Evolutionary conservation across 2,888 invertebrate genomes (phyloP).

Genomic region (Macaria liturata): DNA sequence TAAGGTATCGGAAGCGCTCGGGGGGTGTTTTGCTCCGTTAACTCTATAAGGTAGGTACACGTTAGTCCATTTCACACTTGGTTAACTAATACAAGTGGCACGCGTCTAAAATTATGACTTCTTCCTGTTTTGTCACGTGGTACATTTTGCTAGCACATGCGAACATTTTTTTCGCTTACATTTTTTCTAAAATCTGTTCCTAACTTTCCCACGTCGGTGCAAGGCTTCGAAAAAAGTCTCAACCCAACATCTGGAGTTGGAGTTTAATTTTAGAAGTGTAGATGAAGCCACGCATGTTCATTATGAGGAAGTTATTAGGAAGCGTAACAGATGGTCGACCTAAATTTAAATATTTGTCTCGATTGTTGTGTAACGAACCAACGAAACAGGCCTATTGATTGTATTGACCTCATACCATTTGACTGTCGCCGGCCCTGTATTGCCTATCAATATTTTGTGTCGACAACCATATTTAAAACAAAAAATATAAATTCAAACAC

Average conservation of each 20-base stretch:
- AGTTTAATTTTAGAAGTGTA: conserved; percentile 64
- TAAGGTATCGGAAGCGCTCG: too few relatives aligned
- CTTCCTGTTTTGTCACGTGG: conserved; percentile 77
- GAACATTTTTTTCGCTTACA: conserved; percentile 45
- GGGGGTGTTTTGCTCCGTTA: conserved; percentile 19
- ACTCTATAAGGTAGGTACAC: conserved; percentile 9
- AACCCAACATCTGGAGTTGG: conserved; percentile 72
- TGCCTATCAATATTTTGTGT: too few relatives aligned
- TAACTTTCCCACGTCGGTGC: conserved; percentile 42
- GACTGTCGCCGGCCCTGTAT: too few relatives aligned
- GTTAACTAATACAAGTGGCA: conserved; percentile 60
- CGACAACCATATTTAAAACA: too few relatives aligned
- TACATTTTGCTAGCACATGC: conserved; percentile 68
- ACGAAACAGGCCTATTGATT: conserved; percentile 2
- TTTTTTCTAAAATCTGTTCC: conserved; percentile 12
- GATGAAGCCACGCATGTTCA: background rate
- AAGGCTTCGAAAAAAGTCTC: conserved; percentile 61
- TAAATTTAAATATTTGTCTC: conserved; percentile 25
- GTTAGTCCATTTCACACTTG: conserved; percentile 28
- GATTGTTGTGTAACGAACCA: conserved; percentile 23
- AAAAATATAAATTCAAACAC: too few relatives aligned
- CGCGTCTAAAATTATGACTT: conserved; percentile 60
- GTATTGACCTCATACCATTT: conserved; percentile 7
- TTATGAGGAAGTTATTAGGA: conserved; percentile 55
- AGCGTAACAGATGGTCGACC: conserved; percentile 36